These are phyloP conservation scores for Drosophila setosimentum DNA, from an alignment of 2,888 invertebrate species.

Conservation along the genomic window DNA sequence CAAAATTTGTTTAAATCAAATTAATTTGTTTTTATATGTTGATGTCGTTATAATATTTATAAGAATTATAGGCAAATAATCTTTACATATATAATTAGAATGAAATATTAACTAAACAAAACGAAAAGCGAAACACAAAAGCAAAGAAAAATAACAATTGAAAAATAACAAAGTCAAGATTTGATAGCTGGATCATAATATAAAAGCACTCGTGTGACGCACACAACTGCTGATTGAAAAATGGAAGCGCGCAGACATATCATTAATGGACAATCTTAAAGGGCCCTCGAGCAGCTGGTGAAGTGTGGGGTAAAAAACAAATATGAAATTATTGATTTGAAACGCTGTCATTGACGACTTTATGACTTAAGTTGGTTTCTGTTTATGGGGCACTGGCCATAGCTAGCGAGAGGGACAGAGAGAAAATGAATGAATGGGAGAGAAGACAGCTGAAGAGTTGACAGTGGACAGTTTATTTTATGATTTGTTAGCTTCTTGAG, in stretches of 20 bases:
- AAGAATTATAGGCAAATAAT: neutral
- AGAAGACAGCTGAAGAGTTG: slow-evolving; percentile 66
- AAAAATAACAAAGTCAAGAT: slow-evolving; percentile 4
- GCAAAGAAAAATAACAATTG: slow-evolving; percentile 2
- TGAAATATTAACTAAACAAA: neutral
- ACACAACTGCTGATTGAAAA: slow-evolving; percentile 29
- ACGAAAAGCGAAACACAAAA: neutral
- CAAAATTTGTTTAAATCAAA: neutral
- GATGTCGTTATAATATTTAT: too few species aligned
- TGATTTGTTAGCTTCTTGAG: slow-evolving; percentile 65
- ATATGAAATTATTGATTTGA: slow-evolving; percentile 70
- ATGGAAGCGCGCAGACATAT: slow-evolving; percentile 38
- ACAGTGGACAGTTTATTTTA: slow-evolving; percentile 75
- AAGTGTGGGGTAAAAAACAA: slow-evolving; percentile 28
- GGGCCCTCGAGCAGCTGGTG: slow-evolving; percentile 24
- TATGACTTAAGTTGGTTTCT: slow-evolving; percentile 67
- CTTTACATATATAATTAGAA: neutral
- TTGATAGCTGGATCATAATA: slow-evolving; percentile 17
- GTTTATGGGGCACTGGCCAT: slow-evolving; percentile 55
- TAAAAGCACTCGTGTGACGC: slow-evolving; percentile 21
- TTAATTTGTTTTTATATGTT: neutral
- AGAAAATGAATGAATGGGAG: slow-evolving; percentile 31
- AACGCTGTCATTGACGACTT: slow-evolving; percentile 72
- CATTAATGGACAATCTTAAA: slow-evolving; percentile 37
- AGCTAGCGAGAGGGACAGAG: slow-evolving; percentile 27